A percentile compares a stretch with the other conserved stretches of the same genome.
Evolutionary conservation across 2,888 invertebrate species (phyloP).

Genomic region (Elgonia sp.): DNA sequence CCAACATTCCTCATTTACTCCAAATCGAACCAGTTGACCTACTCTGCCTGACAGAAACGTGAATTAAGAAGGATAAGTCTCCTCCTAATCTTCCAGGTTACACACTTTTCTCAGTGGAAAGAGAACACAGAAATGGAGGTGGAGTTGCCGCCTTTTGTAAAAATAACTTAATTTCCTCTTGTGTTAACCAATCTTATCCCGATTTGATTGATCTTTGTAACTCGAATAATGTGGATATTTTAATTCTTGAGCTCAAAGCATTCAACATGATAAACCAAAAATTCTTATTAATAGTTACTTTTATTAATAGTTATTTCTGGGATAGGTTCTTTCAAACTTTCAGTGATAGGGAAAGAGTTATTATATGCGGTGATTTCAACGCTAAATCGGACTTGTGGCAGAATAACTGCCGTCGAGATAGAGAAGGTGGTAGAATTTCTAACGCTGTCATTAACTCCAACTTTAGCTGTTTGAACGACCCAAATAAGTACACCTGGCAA

Average conservation of each 20-base stretch:
- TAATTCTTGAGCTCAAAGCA: not conserved
- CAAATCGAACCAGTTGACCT: not conserved
- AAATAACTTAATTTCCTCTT: not conserved
- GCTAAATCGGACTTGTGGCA: slow-evolving; percentile 37
- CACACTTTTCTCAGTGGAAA: not conserved
- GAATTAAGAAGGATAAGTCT: not conserved
- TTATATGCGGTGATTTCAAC: slow-evolving; percentile 17
- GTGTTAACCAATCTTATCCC: not conserved
- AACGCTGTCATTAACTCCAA: slow-evolving; percentile 4
- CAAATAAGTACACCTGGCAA: not conserved
- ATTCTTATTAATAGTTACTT: not conserved
- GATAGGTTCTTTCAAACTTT: not conserved
- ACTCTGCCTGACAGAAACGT: not conserved
- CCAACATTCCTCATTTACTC: not conserved
- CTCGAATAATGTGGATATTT: not conserved
- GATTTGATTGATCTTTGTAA: not conserved
- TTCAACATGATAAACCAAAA: not conserved
- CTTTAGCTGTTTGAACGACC: slow-evolving; percentile 49
- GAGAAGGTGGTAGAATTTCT: not conserved
- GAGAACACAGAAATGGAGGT: not conserved
- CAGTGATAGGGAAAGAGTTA: not conserved
- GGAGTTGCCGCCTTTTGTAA: not conserved
- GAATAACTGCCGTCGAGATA: not conserved
- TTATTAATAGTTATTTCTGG: not conserved
- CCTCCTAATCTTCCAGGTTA: not conserved